These are phyloP conservation scores for Heloderma charlesbogerti DNA, from an alignment of 2,113 vertebrate genomes.

Conservation along the genomic window DNA sequence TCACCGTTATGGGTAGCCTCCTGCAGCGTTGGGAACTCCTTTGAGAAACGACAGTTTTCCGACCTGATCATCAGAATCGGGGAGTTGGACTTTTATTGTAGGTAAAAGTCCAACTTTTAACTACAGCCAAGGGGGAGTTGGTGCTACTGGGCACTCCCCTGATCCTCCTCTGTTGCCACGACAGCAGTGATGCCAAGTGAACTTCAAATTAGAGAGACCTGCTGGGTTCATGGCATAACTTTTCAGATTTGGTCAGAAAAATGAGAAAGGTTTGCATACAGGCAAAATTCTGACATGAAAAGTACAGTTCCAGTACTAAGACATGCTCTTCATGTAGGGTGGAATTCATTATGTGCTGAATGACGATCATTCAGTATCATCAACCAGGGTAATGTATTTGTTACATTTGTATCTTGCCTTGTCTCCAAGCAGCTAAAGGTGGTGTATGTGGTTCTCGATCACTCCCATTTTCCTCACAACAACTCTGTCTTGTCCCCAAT, in stretches of 20 bases:
- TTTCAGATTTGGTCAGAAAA: not conserved
- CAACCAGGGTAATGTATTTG: not conserved
- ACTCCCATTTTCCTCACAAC: not conserved
- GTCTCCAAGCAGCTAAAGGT: not conserved
- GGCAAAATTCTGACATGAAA: not conserved
- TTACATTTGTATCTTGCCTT: not conserved
- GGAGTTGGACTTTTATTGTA: not conserved
- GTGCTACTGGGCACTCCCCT: not conserved
- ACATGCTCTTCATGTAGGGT: not conserved
- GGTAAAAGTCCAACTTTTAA: not conserved
- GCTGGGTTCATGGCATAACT: not conserved
- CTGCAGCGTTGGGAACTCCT: slow-evolving; percentile 16
- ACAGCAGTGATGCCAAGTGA: not conserved
- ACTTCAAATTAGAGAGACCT: not conserved
- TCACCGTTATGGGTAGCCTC: slow-evolving; percentile 14
- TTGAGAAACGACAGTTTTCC: not conserved
- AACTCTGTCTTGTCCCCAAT: too few relatives aligned
- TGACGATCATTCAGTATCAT: not conserved
- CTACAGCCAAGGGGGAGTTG: not conserved
- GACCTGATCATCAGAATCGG: not conserved
- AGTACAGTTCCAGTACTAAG: not conserved
- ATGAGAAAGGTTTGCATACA: not conserved
- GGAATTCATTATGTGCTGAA: not conserved
- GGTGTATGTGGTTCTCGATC: not conserved
- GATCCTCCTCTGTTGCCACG: too few relatives aligned